Evolutionary conservation across 2,113 vertebrate species (phyloP).

Genomic region (Pseudorectes ferrugineus): DNA sequence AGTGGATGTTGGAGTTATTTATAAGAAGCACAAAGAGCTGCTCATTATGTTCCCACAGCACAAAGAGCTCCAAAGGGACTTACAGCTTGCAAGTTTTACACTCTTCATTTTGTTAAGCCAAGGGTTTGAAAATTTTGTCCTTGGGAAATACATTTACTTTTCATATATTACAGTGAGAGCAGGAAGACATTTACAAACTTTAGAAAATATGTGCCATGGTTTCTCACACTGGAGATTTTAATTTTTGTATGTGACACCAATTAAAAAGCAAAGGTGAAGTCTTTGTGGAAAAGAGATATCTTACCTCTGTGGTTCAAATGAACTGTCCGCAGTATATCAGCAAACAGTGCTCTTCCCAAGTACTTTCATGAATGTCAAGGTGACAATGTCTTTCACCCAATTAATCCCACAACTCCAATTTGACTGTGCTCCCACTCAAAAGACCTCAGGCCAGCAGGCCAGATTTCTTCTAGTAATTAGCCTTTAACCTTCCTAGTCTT

Average conservation of each 20-base stretch:
- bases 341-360: background rate
- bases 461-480: slow-evolving; percentile 39
- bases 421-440: slow-evolving; percentile 8
- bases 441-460: slow-evolving; percentile 2
- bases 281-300: background rate
- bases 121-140: slow-evolving; percentile 2
- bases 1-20: background rate
- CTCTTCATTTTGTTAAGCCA: background rate
- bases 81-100: background rate
- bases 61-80: background rate
- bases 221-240: background rate
- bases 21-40: slow-evolving; percentile 13
- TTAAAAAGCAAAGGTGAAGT: background rate
- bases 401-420: slow-evolving; percentile 50
- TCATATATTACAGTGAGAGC: background rate
- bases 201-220: background rate
- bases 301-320: background rate
- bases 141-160: background rate
- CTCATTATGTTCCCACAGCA: background rate
- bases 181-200: background rate
- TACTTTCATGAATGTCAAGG: slow-evolving; percentile 46
- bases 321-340: slow-evolving; percentile 5
- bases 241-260: background rate
- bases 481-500: slow-evolving; percentile 45
- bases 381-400: slow-evolving; percentile 35